Conservation (phyloP, 2,113 vertebrate genomes). For the Hepsetus odoe region DNA sequence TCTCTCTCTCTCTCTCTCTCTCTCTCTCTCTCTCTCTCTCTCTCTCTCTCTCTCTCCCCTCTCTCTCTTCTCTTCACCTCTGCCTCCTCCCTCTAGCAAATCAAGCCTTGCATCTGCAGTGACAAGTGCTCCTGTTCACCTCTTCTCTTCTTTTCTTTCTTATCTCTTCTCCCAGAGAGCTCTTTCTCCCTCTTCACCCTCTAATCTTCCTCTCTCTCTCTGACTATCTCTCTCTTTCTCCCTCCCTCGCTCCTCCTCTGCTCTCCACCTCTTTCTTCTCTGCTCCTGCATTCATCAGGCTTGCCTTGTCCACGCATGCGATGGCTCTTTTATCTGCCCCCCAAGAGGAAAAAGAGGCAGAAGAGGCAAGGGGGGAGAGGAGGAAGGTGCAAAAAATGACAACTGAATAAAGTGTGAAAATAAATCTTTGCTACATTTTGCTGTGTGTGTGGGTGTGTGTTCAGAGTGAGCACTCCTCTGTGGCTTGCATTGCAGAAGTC, state of each 20-base stretch:
- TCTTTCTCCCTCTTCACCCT: slow-evolving; percentile 73
- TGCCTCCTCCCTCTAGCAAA: slow-evolving; percentile 62
- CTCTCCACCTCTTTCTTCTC: slow-evolving; percentile 41
- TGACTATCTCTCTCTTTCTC: slow-evolving; percentile 60
- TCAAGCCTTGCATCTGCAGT: slow-evolving; percentile 78
- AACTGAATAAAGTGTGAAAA: slow-evolving; percentile 51
- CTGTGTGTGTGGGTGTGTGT: neutral
- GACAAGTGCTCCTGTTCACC: slow-evolving; percentile 86
- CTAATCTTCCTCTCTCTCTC: slow-evolving; percentile 61
- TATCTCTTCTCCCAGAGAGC: slow-evolving; percentile 81
- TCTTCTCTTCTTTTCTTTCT: slow-evolving; percentile 81
- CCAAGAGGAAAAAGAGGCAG: slow-evolving; percentile 28
- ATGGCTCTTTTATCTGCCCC: slow-evolving; percentile 61
- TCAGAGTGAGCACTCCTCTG: slow-evolving; percentile 5
- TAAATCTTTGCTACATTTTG: slow-evolving; percentile 35
- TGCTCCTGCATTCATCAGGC: slow-evolving; percentile 68
- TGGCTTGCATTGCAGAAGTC: slow-evolving; percentile 31
- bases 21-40: neutral
- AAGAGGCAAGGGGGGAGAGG: slow-evolving; percentile 13
- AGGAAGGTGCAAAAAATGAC: slow-evolving; percentile 41
- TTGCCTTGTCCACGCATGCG: slow-evolving; percentile 57
- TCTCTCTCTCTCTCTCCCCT: slow-evolving; percentile 1
- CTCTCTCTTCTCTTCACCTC: neutral
- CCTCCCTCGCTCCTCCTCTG: slow-evolving; percentile 69
- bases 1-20: slow-evolving; percentile 7